Evolutionary conservation across 2,888 invertebrate species (phyloP), one percentile per base, ranked within the genome.

Genomic region (Bembecia ichneumoniformis): DNA sequence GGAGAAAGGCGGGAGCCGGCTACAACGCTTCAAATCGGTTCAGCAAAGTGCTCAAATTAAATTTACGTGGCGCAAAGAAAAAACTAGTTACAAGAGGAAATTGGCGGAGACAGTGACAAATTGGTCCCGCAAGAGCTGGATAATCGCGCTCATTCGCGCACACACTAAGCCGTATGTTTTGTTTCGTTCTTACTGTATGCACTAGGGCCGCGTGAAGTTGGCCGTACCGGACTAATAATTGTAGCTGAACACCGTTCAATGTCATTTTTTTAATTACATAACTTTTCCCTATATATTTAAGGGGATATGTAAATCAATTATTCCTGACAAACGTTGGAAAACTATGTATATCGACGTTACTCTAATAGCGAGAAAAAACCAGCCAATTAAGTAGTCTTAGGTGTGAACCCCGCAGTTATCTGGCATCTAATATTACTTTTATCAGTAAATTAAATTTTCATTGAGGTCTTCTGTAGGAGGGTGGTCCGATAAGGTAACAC

Each of bases 31-130:
- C 68, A 70, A 76, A 75, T 71, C 66, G 64, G 66, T 79, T 74
- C 71, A 74, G 79, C 80, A 79, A 77, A 80, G 75, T 77, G 65
- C 72, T 80, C 68, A 83, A 86, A 84, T 84, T 84, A 81, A 84
- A 86, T 84, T 84, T 83, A 82, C 80, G 80, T 77, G 76, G 73
- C 68, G 77, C 74, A 79, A 82, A 80, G 81, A 86, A 83, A 86
- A 83, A 86, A 82, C 83, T 84, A 83, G 82, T 84, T 84, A 82
- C 82, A 76, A 76, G 78, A 72, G 81, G 78, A 86, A 86, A 86
- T 84, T 86, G 82, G 77, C 73, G 77, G 74, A 75, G 86, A 86
- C 86, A 83, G 77, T 84, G 86, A 86, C 80, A 84, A 84, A 86
- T 83, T 77, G 82, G 76, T 70, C 76, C 74, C 75, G 66, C 77